Percentiles rank a stretch among this genome's conserved stretches.
phyloP scores from a whole-genome alignment of 2,797 vertebrate genomes.

The Chaetophractus vellerosus region DNA sequence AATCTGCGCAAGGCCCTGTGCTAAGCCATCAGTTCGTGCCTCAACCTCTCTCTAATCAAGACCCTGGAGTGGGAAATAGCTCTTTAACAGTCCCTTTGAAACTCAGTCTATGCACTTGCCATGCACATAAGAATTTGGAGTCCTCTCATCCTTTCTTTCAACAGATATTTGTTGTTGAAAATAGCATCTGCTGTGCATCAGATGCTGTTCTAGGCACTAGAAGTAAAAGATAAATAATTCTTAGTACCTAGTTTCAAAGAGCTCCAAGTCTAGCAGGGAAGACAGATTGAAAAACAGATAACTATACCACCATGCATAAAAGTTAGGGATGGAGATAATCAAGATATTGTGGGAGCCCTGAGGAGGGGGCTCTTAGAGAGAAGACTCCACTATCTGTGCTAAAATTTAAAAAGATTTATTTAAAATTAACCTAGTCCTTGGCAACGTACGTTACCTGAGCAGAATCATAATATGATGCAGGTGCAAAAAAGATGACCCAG shows the following conservation, averaged over 20 bases:
- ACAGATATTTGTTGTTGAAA: not conserved
- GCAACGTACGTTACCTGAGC: not conserved
- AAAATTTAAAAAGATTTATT: not conserved
- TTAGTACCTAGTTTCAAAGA: not conserved
- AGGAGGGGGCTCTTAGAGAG: not conserved
- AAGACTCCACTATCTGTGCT: not conserved
- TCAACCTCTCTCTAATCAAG: not conserved
- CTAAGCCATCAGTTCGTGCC: not conserved
- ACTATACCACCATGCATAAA: not conserved
- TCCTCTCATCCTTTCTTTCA: not conserved
- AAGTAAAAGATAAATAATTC: slow-evolving; percentile 34
- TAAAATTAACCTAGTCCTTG: not conserved
- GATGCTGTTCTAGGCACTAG: not conserved
- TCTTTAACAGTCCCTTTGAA: not conserved
- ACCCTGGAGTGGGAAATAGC: not conserved
- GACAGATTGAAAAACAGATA: not conserved
- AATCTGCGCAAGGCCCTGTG: not conserved
- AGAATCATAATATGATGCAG: not conserved
- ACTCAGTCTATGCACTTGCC: not conserved
- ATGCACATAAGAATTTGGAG: not conserved
- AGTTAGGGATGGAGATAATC: not conserved
- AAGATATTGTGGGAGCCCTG: not conserved
- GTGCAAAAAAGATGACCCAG: not conserved
- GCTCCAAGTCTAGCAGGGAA: slow-evolving; percentile 14
- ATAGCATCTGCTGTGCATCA: not conserved